Percentiles rank a stretch among this genome's conserved stretches.
phyloP scores from a whole-genome alignment of 2,888 invertebrate species.

The Sycophila texana region DNA sequence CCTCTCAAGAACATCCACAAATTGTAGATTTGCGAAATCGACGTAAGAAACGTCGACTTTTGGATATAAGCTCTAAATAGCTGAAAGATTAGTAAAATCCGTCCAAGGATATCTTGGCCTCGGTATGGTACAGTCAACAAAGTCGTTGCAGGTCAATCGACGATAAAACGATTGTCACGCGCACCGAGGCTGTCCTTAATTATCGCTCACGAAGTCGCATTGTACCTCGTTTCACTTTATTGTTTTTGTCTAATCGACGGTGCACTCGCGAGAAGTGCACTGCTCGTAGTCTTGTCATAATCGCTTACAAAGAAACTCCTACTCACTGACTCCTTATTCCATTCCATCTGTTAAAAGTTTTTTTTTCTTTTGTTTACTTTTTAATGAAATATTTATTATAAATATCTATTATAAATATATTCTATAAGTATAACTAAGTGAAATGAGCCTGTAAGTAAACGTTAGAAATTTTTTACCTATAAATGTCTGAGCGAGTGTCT shows the following conservation, averaged over 20 bases:
- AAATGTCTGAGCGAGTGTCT: no score
- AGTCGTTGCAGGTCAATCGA: slow-evolving; percentile 15
- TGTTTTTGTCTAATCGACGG: slow-evolving; percentile 50
- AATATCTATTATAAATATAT: no score
- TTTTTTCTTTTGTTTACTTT: no score
- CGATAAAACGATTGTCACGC: slow-evolving; percentile 43
- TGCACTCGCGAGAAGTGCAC: slow-evolving; percentile 25
- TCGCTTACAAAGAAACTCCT: slow-evolving; percentile 27
- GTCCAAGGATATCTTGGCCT: background rate
- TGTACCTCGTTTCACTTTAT: slow-evolving; percentile 9
- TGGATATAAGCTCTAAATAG: no score
- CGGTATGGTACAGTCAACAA: background rate
- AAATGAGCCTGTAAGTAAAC: no score
- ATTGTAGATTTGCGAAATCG: no score
- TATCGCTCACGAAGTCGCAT: slow-evolving; percentile 4
- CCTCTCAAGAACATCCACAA: no score
- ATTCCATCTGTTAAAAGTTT: no score
- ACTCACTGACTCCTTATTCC: background rate
- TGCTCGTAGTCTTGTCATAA: slow-evolving; percentile 31
- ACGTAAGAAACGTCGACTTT: no score
- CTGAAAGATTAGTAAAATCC: background rate
- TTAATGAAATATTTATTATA: no score
- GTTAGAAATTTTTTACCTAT: no score
- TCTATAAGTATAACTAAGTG: no score
- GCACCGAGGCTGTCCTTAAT: slow-evolving; percentile 39